Evolutionary conservation across 2,113 vertebrate genomes (phyloP), one percentile per base, ranked within the genome.

Genomic region (Microtus richardsoni): DNA sequence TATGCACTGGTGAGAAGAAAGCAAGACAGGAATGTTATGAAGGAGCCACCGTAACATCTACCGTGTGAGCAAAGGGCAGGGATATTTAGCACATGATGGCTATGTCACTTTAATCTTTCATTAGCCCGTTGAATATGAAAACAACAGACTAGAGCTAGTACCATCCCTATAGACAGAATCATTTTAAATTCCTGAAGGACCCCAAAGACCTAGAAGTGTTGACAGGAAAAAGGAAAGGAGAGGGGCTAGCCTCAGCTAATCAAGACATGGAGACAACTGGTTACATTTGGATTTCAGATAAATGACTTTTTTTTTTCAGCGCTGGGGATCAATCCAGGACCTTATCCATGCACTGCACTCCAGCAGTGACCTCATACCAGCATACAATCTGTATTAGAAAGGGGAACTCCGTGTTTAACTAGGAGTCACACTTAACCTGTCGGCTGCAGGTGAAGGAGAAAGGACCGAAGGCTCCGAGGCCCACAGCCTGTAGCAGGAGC

Each of bases 1-100:
- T 91, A 99, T 99, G 97, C 99, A 99, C 99, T 99, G 98, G 73
- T 94, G 85, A 97, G 21, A 95, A 62, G 92, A 58, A 95, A 5
- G 8, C 21, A 90, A 91, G 88, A 66, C 70, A 80, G 68, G 75
- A 74, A n/a, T 12, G 87, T 94, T 92, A 93, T 83, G 97, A 44
- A 97, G 74, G 41, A 88, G 44, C 41, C 95, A 36, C 44, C 30
- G 2, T 14, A 60, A 70, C 14, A 88, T 39, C 54, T 2, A 36
- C 22, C 52, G 33, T 28, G 80, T 17, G 80, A 41, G n/a, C 58
- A 89, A 88, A 93, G 87, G 49, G 39, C 11, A 28, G 33, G 21
- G 94, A 80, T 77, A 86, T 44, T 68, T 82, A 96, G 39, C 75
- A 92, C 78, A 87, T 85, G 85, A 7, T 60, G 52, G n/a, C 80